Conservation (phyloP, 2,113 vertebrate species). For the Prionailurus bengalensis region DNA sequence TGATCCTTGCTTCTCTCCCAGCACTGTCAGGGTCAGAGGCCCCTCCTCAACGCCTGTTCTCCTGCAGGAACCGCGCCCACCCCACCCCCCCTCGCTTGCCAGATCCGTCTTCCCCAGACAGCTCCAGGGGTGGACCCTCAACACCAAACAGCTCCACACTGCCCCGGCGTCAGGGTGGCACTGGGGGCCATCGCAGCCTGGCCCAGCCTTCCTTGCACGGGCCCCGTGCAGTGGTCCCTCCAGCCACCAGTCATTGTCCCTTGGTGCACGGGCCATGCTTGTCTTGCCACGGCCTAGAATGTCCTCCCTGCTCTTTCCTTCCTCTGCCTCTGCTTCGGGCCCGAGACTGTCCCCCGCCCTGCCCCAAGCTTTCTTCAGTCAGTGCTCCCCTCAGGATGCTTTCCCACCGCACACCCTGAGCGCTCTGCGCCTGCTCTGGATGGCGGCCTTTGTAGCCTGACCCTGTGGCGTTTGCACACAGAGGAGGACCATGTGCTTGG, state of each 20-base stretch:
- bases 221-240: accelerated
- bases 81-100: not conserved
- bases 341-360: not conserved
- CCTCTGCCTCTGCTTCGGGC: not conserved
- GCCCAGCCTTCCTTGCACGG: accelerated
- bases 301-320: not conserved
- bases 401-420: too few species aligned
- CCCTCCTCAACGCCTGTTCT: not conserved
- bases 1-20: not conserved
- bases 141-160: accelerated
- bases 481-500: not conserved
- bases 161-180: too few species aligned
- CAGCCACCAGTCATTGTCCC: not conserved
- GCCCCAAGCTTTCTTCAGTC: not conserved
- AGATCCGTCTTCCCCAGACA: not conserved
- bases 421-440: too few species aligned
- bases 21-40: not conserved
- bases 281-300: accelerated
- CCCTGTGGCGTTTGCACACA: accelerated
- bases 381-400: accelerated
- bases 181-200: not conserved
- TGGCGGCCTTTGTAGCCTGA: accelerated
- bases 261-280: accelerated
- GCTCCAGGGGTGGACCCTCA: not conserved
- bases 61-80: not conserved